Evolutionary conservation across 92 coral and sea anemone genomes (phyloP), one percentile per base, ranked within the genome.

Genomic region (Palythoa grandis): DNA sequence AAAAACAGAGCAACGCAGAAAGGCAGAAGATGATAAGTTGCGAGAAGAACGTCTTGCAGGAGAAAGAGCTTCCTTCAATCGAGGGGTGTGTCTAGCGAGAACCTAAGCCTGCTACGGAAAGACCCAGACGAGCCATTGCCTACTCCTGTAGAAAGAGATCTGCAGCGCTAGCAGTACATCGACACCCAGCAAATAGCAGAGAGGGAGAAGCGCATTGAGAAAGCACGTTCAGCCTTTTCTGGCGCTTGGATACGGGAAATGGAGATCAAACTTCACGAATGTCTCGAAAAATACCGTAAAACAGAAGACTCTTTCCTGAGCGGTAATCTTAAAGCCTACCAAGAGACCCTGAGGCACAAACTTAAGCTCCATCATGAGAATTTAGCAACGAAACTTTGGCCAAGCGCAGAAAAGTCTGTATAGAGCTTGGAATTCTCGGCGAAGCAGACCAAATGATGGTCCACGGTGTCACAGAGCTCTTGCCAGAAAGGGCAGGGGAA

Each of bases 241-340:
- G 82, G 66, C 82, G 67, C 60, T 53, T 60, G 66, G 65, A 35
- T 77, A 22, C 67, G 67, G 67, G 67, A 60, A 60, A 60, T 22
- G 16, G 67, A 60, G 67, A 60, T 60, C 67, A 80, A 80, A 63
- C 85, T 80, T 56, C 85, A 80, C 69, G 85, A 80, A 60, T 66
- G 50, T 63, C 72, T 80, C 70, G 72, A 56, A 39, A 60, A 80
- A 50, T 43, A 56, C 50, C 72, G 69, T 43, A 22, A 68, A 56
- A 71, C 69, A 68, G 56, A 56, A 56, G 85, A 80, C 60, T 71
- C 70, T 20, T 60, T 60, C 70, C 72, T 66, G 85, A 47, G 65
- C 65, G 85, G 47, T 66, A 71, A 71, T 22, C 65, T 63, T 43
- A 80, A 63, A 47, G 85, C 74, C 65, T 24, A 35, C 24, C 38